Conservation (phyloP, 2,113 vertebrate genomes). For the Tachysurus vachellii region DNA sequence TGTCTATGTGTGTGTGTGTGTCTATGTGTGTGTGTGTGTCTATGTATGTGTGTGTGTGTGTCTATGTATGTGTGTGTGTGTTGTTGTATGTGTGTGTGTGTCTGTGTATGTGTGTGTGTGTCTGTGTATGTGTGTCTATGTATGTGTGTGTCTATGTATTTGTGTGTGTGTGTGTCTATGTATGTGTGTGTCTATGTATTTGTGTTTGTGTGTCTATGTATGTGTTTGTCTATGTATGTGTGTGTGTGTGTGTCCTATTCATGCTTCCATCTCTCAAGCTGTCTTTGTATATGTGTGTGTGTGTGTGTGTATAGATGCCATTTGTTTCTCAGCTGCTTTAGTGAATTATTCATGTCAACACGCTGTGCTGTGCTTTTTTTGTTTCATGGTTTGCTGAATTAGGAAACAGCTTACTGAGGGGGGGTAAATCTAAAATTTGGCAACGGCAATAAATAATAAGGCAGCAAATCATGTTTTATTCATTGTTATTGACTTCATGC, state of each 20-base stretch:
- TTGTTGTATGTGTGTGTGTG: constrained; percentile 32
- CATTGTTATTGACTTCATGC: neutral
- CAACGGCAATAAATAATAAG: neutral
- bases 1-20: neutral
- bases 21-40: constrained; percentile 27
- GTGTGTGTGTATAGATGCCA: neutral
- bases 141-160: constrained; percentile 36
- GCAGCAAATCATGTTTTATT: neutral
- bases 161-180: constrained; percentile 30
- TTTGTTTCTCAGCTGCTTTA: constrained; percentile 20
- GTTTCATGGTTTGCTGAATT: neutral
- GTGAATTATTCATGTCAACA: constrained; percentile 41
- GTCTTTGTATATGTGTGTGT: constrained; percentile 24
- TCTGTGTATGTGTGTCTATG: too few species aligned
- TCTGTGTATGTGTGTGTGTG: constrained; percentile 17
- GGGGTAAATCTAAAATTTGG: neutral
- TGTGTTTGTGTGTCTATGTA: constrained; percentile 30
- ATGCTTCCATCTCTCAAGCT: too few species aligned
- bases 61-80: constrained; percentile 24
- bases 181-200: constrained; percentile 20
- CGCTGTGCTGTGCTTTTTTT: constrained; percentile 25
- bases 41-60: constrained; percentile 34
- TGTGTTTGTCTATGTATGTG: constrained; percentile 18
- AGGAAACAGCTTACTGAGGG: neutral
- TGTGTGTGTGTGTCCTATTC: constrained; percentile 10